These are phyloP conservation scores for Aphelenchoides fujianensis DNA, from an alignment of 1,140 invertebrate genomes.

Conservation along the genomic window DNA sequence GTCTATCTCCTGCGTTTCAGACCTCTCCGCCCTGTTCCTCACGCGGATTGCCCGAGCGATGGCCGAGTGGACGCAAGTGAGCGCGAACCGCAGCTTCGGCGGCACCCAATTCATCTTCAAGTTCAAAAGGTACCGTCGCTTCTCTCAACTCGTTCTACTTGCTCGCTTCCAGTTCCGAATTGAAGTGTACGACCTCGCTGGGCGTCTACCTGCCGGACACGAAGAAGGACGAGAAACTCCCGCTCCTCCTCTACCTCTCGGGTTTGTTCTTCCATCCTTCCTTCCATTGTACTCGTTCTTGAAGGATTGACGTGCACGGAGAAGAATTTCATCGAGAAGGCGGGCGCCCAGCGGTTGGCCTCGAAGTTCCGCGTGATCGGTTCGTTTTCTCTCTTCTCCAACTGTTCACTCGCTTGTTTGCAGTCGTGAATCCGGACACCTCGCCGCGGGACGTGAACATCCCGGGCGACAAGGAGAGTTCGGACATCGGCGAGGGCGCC, in stretches of 20 bases:
- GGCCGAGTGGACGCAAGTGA: constrained; percentile 24
- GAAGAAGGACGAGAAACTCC: constrained; percentile 71
- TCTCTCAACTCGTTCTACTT: background rate
- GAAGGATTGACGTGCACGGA: constrained; percentile 84
- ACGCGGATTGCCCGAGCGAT: background rate
- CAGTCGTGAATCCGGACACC: constrained; percentile 90
- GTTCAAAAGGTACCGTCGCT: constrained; percentile 39
- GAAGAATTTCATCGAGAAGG: constrained; percentile 91
- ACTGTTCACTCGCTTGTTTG: no score
- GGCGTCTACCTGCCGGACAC: constrained; percentile 81
- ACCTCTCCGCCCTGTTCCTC: no score
- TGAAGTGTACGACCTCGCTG: constrained; percentile 88
- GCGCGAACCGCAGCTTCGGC: constrained; percentile 67
- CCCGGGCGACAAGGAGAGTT: constrained; percentile 78
- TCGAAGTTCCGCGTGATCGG: constrained; percentile 76
- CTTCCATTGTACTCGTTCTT: constrained; percentile 34
- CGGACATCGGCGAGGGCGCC: constrained; percentile 90
- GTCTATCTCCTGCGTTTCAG: no score
- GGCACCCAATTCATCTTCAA: constrained; percentile 47
- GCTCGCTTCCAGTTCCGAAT: constrained; percentile 68
- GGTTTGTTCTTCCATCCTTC: constrained; percentile 63
- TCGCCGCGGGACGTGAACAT: constrained; percentile 75
- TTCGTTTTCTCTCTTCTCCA: no score
- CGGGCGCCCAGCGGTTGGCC: constrained; percentile 83
- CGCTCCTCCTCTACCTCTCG: constrained; percentile 88